phyloP scores from a whole-genome alignment of 2,888 invertebrate species.

The Callosobruchus maculatus region DNA sequence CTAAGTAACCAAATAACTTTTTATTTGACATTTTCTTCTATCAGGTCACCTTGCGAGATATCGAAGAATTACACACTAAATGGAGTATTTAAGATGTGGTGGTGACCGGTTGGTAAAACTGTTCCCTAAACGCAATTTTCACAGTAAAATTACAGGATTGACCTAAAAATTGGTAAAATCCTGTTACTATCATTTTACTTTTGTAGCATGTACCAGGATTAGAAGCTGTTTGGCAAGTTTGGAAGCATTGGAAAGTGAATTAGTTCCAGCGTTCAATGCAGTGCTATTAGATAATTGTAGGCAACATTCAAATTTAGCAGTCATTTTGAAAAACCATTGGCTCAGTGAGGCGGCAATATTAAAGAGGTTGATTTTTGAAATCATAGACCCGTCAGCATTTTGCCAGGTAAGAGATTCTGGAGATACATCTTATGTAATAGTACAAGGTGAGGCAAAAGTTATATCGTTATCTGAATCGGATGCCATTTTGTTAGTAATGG shows the following conservation, averaged over 20 bases:
- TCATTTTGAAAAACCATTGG: slow-evolving; percentile 58
- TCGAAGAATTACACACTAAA: too few species aligned
- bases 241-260: slow-evolving; percentile 64
- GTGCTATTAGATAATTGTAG: slow-evolving; percentile 51
- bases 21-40: too few species aligned
- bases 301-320: slow-evolving; percentile 52
- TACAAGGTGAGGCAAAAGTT: background rate
- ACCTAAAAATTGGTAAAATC: too few species aligned
- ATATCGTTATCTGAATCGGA: too few species aligned
- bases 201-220: slow-evolving; percentile 58
- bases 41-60: too few species aligned
- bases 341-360: slow-evolving; percentile 57
- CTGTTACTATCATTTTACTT: background rate
- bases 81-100: too few species aligned
- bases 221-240: slow-evolving; percentile 64
- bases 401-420: slow-evolving; percentile 53
- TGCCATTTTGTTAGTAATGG: too few species aligned
- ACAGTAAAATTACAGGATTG: too few species aligned
- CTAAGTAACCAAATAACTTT: too few species aligned
- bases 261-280: slow-evolving; percentile 58
- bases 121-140: too few species aligned
- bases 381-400: slow-evolving; percentile 68
- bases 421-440: background rate
- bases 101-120: too few species aligned
- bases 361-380: slow-evolving; percentile 58